Evolutionary conservation across 2,888 invertebrate genomes (phyloP), one percentile per base, ranked within the genome.

Genomic region (Drosophila gaucha): DNA sequence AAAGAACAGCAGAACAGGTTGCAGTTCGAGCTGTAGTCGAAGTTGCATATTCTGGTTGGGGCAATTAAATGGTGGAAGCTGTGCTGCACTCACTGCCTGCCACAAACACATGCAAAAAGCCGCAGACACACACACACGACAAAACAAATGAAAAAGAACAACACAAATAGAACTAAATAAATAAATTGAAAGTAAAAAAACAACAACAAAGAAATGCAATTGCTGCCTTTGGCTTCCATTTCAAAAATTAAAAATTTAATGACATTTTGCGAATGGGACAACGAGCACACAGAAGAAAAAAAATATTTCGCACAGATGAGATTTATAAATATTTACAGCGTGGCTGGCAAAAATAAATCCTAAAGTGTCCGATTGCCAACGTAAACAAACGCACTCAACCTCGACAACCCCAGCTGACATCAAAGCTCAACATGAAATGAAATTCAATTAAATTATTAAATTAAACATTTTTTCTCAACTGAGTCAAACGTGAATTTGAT

Each of bases 241-340:
- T 74, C 58, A 75, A 62, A 67, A 74, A 80, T 80, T 70, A 66
- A 46, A 68, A 65, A 70, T 52, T 55, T 58, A 68, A 63, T 76
- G 69, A 64, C 73, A 66, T 76, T 78, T 74, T 50, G 26, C 43
- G 49, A 51, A 54, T 60, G 54, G 22, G 55, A 63, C n/a, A 18
- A 24, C 12, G 8, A 26, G 24, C 1, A 9, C 9, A 43, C 18
- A 64, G 24, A 30, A n/a, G 12, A 22, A 18, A 20, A 46, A 59
- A 50, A 10, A 10, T 22, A n/a, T 49, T 28, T 35, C 20, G n/a
- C 30, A 14, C 35, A 64, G 33, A 51, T 66, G 44, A 28, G 41
- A 57, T 50, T 39, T 28, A 30, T 33, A 66, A 47, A 49, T 60
- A 63, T 60, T 62, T 63, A 30, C 43, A 36, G 20, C 35, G 14